These are phyloP conservation scores for Onchidella celtica DNA, from an alignment of 2,888 invertebrate species.

Conservation along the genomic window DNA sequence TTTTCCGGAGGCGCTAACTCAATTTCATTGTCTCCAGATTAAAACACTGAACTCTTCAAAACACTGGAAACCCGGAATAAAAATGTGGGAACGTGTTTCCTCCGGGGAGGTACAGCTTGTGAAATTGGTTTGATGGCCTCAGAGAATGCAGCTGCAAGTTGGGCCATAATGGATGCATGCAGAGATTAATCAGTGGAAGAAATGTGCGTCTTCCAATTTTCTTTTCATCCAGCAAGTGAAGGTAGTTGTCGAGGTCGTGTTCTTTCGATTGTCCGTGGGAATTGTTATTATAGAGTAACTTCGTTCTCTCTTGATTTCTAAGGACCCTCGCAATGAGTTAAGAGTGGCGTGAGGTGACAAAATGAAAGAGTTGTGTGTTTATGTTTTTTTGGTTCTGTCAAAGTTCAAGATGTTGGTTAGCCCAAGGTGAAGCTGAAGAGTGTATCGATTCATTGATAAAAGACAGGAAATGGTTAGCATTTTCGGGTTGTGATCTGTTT, in stretches of 20 bases:
- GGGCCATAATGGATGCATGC: slow-evolving; percentile 8
- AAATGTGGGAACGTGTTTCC: not conserved
- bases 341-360: not conserved
- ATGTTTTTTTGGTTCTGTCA: not conserved
- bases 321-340: not conserved
- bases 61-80: too few relatives aligned
- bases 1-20: too few relatives aligned
- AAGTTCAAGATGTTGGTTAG: not conserved
- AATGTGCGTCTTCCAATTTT: slow-evolving; percentile 17
- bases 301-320: not conserved
- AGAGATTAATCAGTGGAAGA: slow-evolving; percentile 4
- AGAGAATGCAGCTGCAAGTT: not conserved
- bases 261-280: not conserved
- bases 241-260: slow-evolving; percentile 6
- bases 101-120: not conserved
- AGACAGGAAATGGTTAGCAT: too few relatives aligned
- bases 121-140: not conserved
- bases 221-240: not conserved
- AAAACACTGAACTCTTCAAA: too few relatives aligned
- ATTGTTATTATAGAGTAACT: not conserved
- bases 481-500: too few relatives aligned
- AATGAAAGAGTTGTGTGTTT: not conserved
- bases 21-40: too few relatives aligned
- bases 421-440: too few relatives aligned
- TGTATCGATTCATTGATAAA: too few relatives aligned